phyloP scores from a whole-genome alignment of 2,797 vertebrate genomes.

The Cebuella pygmaea region DNA sequence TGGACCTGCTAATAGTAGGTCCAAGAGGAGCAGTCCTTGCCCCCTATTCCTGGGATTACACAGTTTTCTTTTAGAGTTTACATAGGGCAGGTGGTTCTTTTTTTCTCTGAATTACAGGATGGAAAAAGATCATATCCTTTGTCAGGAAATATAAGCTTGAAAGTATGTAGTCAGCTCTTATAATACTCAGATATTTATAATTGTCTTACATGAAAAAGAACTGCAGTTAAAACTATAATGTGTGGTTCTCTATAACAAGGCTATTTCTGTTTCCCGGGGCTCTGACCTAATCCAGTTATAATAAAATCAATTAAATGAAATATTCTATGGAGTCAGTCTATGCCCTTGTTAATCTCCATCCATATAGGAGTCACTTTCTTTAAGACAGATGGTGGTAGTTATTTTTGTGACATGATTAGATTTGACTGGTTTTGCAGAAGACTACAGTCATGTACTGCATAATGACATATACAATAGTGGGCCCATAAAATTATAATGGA shows the following conservation, averaged over 20 bases:
- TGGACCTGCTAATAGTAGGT: background rate
- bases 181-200: background rate
- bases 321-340: background rate
- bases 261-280: background rate
- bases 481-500: background rate
- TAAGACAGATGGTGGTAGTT: background rate
- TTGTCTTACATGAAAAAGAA: background rate
- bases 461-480: background rate
- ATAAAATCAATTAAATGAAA: conserved; percentile 3
- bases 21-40: background rate
- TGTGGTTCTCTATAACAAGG: background rate
- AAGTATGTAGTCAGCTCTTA: background rate
- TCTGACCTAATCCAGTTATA: background rate
- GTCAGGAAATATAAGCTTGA: background rate
- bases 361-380: background rate
- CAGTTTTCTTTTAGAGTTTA: background rate
- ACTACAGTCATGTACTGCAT: background rate
- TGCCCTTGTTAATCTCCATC: background rate
- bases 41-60: background rate
- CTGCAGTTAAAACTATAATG: background rate
- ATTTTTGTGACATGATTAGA: conserved; percentile 11
- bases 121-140: background rate
- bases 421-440: background rate
- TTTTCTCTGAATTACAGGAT: background rate
- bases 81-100: background rate